Evolutionary conservation across 1,140 invertebrate species (phyloP), one percentile per base, ranked within the genome.

Genomic region (Euura lappo): DNA sequence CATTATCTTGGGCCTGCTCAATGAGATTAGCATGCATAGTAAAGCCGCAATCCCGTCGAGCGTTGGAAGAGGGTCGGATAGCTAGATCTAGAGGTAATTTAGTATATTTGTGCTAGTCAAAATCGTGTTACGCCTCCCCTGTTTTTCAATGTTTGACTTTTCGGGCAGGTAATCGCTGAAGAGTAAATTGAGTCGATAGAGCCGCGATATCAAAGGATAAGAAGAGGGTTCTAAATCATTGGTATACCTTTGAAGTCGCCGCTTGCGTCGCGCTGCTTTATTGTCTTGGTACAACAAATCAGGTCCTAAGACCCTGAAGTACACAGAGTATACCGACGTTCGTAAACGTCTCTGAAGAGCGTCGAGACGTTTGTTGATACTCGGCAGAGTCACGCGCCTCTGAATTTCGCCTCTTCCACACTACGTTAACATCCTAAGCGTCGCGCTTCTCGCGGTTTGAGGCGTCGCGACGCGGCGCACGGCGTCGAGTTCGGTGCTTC

Each of bases 401-500:
- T 28, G 28, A 28, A 28, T 28, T 28, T 28, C 28, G 28, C 28
- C 28, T 28, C 28, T 28, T 28, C 28, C 28, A 28, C 28, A 28
- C 28, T 28, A 28, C 28, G 28, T 28, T 28, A 28, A 28, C 28
- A 28, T 28, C 28, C 28, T 28, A 28, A 28, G 28, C 28, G 28
- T 28, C 28, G 28, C 28, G 28, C 28, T 28, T 28, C 28, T 28
- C 28, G 8, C 8, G 8, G 51, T 60, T 28, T 28, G 51, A n/a
- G 51, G 51, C 51, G 51, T 8, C 6, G 51, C 47, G 47, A n/a
- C 47, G 47, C 2, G 51, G 8, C 51, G 51, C 51, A 60, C 51
- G 66, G 69, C 72, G 71, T 65, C 75, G 79, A 28, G 28, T 28
- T 28, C 28, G 67, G 74, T 73, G 74, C 51, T 60, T 60, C 51